Percentiles rank a stretch among this genome's conserved stretches.
Evolutionary conservation across 2,888 invertebrate genomes (phyloP).

Genomic region (Balanococcus diminutus): DNA sequence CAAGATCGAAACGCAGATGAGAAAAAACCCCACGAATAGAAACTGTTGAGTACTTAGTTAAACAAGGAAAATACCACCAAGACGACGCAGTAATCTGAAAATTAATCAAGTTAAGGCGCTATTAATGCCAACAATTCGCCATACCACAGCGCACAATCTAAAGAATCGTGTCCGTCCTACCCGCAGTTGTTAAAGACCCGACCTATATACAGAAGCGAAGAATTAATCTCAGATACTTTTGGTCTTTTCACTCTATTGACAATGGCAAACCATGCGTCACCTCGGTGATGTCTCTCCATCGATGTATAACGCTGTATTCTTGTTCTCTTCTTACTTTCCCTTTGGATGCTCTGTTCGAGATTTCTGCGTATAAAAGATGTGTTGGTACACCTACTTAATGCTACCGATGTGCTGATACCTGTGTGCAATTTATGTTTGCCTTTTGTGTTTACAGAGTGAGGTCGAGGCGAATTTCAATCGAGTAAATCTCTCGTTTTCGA

Average conservation of each 20-base stretch:
- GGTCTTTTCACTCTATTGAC: background rate
- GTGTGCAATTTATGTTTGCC: background rate
- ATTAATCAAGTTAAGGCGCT: slow-evolving; percentile 41
- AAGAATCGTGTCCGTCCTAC: slow-evolving; percentile 28
- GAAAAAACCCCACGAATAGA: background rate
- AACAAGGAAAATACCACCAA: background rate
- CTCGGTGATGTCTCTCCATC: too few species aligned
- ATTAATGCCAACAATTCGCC: slow-evolving; percentile 41
- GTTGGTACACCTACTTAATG: background rate
- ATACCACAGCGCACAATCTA: background rate
- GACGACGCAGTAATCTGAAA: slow-evolving; percentile 33
- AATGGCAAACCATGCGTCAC: too few species aligned
- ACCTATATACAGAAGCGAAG: background rate
- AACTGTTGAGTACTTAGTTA: slow-evolving; percentile 9
- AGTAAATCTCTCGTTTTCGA: background rate
- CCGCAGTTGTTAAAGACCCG: background rate
- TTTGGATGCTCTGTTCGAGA: background rate
- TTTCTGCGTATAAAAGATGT: background rate
- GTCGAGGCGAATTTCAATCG: background rate
- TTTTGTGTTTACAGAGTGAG: background rate
- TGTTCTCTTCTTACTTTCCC: too few species aligned
- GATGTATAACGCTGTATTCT: background rate
- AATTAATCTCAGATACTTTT: slow-evolving; percentile 22
- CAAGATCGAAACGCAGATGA: background rate
- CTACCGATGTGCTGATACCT: too few species aligned